phyloP scores from a whole-genome alignment of 2,797 vertebrate genomes.

The Phylloscopus collybita region DNA sequence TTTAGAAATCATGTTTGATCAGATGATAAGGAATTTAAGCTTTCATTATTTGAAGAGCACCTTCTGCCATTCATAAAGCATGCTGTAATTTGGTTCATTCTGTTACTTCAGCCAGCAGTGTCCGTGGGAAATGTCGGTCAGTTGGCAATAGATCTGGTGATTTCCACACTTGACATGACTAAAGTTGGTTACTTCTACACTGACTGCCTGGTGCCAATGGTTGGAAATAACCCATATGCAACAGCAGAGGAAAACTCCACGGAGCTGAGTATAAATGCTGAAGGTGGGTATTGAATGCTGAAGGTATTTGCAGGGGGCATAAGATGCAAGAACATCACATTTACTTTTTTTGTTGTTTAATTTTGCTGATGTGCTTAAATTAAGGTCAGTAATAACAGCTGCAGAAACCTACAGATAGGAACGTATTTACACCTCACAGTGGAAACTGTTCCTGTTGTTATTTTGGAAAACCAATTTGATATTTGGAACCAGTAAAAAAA shows the following conservation, averaged over 20 bases:
- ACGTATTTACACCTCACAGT: background rate
- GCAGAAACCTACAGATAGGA: background rate
- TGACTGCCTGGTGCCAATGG: conserved; percentile 92
- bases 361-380: background rate
- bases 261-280: conserved; percentile 89
- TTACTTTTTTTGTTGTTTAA: background rate
- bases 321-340: background rate
- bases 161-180: conserved; percentile 88
- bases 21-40: background rate
- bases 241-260: conserved; percentile 79
- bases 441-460: background rate
- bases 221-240: conserved; percentile 92
- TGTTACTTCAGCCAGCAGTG: conserved; percentile 86
- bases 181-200: conserved; percentile 92
- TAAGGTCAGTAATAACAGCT: background rate
- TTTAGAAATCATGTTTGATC: background rate
- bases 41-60: background rate
- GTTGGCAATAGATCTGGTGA: conserved; percentile 89
- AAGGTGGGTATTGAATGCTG: conserved; percentile 80
- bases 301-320: background rate
- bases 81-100: background rate
- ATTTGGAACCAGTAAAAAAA: background rate
- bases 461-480: background rate
- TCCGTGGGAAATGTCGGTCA: conserved; percentile 97
- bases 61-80: background rate